Conservation (phyloP, 2,113 vertebrate species). For the Antechinus stuartii region DNA sequence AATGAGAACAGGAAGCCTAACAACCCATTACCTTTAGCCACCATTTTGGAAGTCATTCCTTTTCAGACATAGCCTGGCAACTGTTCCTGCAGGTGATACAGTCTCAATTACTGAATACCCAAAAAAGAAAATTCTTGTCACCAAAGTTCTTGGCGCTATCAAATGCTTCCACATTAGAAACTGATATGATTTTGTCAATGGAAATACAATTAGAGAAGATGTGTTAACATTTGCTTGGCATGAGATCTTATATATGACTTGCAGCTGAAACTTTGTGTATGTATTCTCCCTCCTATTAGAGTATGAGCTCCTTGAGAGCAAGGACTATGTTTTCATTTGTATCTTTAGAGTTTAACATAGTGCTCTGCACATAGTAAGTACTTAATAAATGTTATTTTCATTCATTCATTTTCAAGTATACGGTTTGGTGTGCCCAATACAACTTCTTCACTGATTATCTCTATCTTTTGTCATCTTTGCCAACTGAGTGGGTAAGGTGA, state of each 20-base stretch:
- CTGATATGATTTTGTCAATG: neutral
- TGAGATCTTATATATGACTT: neutral
- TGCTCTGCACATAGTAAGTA: neutral
- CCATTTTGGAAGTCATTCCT: neutral
- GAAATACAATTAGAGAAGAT: neutral
- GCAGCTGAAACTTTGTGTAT: neutral
- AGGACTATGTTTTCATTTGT: neutral
- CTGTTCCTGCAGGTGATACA: neutral
- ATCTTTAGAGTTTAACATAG: neutral
- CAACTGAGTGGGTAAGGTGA: neutral
- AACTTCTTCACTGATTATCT: neutral
- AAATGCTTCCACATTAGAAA: neutral
- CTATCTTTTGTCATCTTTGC: neutral
- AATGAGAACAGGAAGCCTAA: neutral
- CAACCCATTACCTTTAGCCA: neutral
- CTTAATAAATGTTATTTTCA: neutral
- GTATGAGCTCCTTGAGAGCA: neutral
- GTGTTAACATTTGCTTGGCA: neutral
- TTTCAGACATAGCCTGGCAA: neutral
- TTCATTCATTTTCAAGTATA: neutral
- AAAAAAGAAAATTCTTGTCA: neutral
- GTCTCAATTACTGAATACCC: neutral
- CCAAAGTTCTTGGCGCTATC: neutral
- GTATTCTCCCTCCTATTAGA: neutral
- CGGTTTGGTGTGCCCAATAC: neutral